These are phyloP conservation scores for Ichneumoninae sp. DNA, from an alignment of 2,888 invertebrate genomes.

Conservation along the genomic window DNA sequence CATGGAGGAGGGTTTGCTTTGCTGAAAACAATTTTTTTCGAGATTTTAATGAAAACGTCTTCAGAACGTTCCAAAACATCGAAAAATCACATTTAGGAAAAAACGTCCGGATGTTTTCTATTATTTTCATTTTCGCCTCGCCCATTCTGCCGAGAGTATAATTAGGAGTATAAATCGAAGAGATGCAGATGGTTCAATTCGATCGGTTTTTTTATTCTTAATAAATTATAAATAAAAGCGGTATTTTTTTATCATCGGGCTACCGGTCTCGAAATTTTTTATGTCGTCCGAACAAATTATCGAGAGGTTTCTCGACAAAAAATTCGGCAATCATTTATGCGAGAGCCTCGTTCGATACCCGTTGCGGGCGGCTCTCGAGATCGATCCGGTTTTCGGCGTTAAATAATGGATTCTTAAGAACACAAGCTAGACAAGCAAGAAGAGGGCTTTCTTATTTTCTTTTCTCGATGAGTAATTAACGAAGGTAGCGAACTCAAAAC, in stretches of 20 bases:
- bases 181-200: no score
- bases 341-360: conserved; percentile 25
- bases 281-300: neutral
- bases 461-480: conserved; percentile 54
- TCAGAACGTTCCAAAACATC: no score
- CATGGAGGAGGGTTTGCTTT: no score
- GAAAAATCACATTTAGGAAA: no score
- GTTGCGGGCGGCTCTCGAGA: conserved; percentile 13
- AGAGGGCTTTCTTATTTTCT: conserved; percentile 14
- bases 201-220: no score
- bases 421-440: conserved; percentile 32
- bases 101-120: no score
- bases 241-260: neutral
- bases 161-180: no score
- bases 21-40: no score
- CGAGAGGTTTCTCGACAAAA: neutral
- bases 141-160: no score
- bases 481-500: conserved; percentile 26
- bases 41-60: no score
- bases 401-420: conserved; percentile 48
- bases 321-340: neutral
- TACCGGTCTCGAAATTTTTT: no score
- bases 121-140: no score
- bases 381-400: conserved; percentile 33
- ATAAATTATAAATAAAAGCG: neutral